phyloP scores from a whole-genome alignment of 2,888 invertebrate genomes.

The Helleia helle region DNA sequence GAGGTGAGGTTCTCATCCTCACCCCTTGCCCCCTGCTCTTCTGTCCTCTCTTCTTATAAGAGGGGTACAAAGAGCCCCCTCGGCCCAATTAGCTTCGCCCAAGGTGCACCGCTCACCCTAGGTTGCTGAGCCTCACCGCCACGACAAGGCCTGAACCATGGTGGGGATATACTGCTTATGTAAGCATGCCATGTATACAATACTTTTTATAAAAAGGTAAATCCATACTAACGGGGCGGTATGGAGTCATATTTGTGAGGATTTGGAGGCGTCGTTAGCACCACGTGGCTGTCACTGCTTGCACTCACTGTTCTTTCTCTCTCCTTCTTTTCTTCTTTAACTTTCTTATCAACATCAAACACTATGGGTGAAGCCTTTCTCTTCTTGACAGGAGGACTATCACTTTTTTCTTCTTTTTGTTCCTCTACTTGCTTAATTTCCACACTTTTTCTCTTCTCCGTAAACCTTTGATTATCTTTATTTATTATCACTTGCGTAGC shows the following conservation, averaged over 20 bases:
- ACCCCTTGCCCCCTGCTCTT: too few relatives aligned
- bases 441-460: slow-evolving; percentile 29
- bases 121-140: too few relatives aligned
- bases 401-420: slow-evolving; percentile 17
- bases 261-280: slow-evolving; percentile 39
- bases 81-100: too few relatives aligned
- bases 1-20: too few relatives aligned
- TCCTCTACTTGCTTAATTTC: slow-evolving; percentile 13
- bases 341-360: slow-evolving; percentile 56
- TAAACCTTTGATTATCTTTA: slow-evolving; percentile 21
- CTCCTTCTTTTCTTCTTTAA: slow-evolving; percentile 27
- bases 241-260: slow-evolving; percentile 73
- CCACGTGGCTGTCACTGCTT: slow-evolving; percentile 56
- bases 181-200: too few relatives aligned
- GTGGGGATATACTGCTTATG: too few relatives aligned
- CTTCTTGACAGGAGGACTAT: slow-evolving; percentile 36
- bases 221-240: slow-evolving; percentile 68
- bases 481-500: slow-evolving; percentile 47
- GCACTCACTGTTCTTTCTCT: slow-evolving; percentile 62
- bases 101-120: too few relatives aligned
- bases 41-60: too few relatives aligned
- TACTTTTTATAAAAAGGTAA: slow-evolving; percentile 6
- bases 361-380: slow-evolving; percentile 73
- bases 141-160: too few relatives aligned
- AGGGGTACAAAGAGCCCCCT: too few relatives aligned